Conservation (phyloP, 1,140 invertebrate species). For the Trichogramma pretiosum region DNA sequence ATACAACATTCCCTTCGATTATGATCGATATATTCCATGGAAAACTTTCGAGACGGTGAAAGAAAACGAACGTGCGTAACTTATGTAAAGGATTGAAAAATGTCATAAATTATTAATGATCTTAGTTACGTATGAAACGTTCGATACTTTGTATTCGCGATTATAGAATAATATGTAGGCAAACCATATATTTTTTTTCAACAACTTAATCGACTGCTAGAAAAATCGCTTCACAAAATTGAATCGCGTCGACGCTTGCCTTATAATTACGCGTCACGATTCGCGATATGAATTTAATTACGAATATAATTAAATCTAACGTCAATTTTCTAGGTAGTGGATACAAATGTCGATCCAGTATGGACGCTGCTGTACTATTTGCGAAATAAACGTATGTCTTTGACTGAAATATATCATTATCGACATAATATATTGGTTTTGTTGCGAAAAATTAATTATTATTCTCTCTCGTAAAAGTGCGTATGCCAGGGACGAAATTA, state of each 20-base stretch:
- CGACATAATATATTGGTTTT: not conserved
- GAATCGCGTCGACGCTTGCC: no score
- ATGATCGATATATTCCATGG: no score
- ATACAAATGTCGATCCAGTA: slow-evolving; percentile 69
- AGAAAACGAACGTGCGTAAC: no score
- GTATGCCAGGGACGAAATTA: slow-evolving; percentile 79
- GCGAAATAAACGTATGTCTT: slow-evolving; percentile 64
- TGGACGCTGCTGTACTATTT: slow-evolving; percentile 79
- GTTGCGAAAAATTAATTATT: not conserved
- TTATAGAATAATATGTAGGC: no score
- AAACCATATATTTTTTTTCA: not conserved
- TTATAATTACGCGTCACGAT: no score
- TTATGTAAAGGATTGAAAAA: no score
- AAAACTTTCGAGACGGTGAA: no score
- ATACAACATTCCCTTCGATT: not conserved
- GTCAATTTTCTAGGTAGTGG: slow-evolving; percentile 62
- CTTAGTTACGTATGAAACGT: not conserved
- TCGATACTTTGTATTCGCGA: no score
- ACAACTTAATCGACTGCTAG: no score
- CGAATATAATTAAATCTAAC: no score
- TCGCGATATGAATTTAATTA: no score
- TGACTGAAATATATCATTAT: not conserved
- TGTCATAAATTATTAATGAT: not conserved
- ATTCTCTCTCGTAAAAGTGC: slow-evolving; percentile 45
- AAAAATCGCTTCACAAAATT: no score